Base-by-base conservation (phyloP, 2,888 invertebrate genomes). In the Tethea ocularis region DNA sequence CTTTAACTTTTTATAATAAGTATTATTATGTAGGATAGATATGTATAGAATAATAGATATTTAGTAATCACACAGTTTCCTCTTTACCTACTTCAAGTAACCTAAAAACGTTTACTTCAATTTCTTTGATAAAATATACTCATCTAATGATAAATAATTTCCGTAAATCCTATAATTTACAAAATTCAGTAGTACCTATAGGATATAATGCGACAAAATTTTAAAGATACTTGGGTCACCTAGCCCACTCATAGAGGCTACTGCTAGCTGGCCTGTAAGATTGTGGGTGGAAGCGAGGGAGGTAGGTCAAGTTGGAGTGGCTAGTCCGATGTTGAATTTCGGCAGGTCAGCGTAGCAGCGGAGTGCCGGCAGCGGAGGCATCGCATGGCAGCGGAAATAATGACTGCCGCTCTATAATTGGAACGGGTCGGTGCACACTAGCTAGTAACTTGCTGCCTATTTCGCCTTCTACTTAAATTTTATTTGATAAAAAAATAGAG, bases 331-430 rank as follows among this genome's bases (percentile, higher is more conserved):
- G 76, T 76, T 74, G 80, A 86, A 86, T 84, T 89, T 88, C 74
- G 84, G 82, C 82, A 80, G 88, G 84, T 86, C 84, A 87, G 83
- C 80, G 78, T 82, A 82, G 83, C 84, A 84, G 72, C 66, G 74
- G 81, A 82, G 78, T 74, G 75, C 76, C 71, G 77, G 71, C 76
- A 77, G 77, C 80, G 83, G 69, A 82, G 82, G 86, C 83, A 85
- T 84, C 82, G 82, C 83, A 78, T 80, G 78, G 82, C 86, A 78
- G 80, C 88, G 90, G 90, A 90, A 89, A 90, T 91, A 89, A 89
- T 89, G 88, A 89, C 88, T 87, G 80, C 89, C 89, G 88, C 83
- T 88, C 88, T 78, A 86, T 91, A 91, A 91, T 90, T 91, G 91
- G 89, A 87, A 86, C 81, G 84, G 84, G 77, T 75, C 73, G 77